phyloP scores from a whole-genome alignment of 2,797 vertebrate genomes.

The Stomatorhinus walkeri region DNA sequence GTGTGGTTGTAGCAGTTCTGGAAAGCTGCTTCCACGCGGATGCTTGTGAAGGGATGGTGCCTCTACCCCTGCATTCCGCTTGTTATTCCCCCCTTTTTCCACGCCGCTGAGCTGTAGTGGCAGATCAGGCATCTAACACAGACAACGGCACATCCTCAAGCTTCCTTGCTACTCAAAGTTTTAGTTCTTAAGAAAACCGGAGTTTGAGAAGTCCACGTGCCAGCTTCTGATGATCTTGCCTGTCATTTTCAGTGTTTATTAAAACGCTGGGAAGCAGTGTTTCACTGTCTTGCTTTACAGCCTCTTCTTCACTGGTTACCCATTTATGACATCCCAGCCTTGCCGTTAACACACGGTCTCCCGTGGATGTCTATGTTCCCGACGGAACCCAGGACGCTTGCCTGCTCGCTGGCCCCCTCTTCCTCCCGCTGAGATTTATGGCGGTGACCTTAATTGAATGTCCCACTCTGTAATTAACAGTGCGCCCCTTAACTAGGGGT shows the following conservation, averaged over 20 bases:
- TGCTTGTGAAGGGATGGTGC: background rate
- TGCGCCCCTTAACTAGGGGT: constrained; percentile 25
- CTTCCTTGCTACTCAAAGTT: background rate
- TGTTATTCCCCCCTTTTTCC: background rate
- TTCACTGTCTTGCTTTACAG: background rate
- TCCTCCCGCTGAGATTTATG: constrained; percentile 29
- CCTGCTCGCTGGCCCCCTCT: background rate
- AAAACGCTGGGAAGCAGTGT: background rate
- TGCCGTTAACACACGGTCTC: background rate
- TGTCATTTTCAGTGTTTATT: background rate
- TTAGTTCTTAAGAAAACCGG: background rate
- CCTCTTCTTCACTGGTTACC: background rate
- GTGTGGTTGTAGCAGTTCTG: background rate
- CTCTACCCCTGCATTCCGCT: background rate
- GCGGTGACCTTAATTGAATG: constrained; percentile 30
- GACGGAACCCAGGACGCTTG: background rate
- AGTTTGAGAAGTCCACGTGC: background rate
- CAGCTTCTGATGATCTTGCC: background rate
- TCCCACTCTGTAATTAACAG: constrained; percentile 36
- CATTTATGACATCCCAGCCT: background rate
- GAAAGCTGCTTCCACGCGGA: background rate
- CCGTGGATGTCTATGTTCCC: background rate
- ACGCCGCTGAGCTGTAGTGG: background rate
- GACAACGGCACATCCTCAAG: background rate
- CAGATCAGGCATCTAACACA: background rate